Base-by-base conservation (phyloP, 2,797 vertebrate species). In the Hipposideros larvatus region DNA sequence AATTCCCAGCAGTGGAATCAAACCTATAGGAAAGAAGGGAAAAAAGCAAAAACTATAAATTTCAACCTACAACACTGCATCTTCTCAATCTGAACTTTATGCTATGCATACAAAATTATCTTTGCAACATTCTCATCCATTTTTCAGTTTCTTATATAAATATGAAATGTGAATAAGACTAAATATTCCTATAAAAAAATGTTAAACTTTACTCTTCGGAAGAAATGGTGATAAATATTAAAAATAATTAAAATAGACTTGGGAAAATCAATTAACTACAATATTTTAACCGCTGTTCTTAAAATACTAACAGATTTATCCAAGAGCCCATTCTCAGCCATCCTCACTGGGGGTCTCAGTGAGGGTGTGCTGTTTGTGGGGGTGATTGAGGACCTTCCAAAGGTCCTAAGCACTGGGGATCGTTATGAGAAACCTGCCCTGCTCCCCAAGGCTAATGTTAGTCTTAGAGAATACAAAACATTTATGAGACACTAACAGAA, bases 1-100 rank as follows among this genome's bases (percentile, higher is more conserved):
- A 3, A 99, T 99, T 92, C 99, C 99, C 48, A 99, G 98, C 43
- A 99, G 98, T 31, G 99, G 99, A 97, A 99, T 97, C 48, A 99
- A 99, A 97, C 99, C 99, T 99, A 71, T 34, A 0, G 74, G 74
- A 61, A 87, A 93, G 75, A 66, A 95, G 0, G 2, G 2, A 28
- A 15, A 79, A 61, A 77, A 80, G 15, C 9, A 70, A 13, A 94
- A 74, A 7, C 21, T 0, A 22, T 51, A 13, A 63, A 63, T 71
- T 70, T 90, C 75, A 5, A 15, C 22, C 71, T 53, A 14, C 41
- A 95, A 80, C 2, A 13, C 5, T 26, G 4, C 10, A 46, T 43
- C 61, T 84, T 86, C 87, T 63, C 31, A 1, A 61, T 43, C 59
- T 16, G 65, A 78, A 79, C 37, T 28, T 46, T 24, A 21, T 21